phyloP scores from a whole-genome alignment of 2,113 vertebrate species.

The Mesoclemmys tuberculata region DNA sequence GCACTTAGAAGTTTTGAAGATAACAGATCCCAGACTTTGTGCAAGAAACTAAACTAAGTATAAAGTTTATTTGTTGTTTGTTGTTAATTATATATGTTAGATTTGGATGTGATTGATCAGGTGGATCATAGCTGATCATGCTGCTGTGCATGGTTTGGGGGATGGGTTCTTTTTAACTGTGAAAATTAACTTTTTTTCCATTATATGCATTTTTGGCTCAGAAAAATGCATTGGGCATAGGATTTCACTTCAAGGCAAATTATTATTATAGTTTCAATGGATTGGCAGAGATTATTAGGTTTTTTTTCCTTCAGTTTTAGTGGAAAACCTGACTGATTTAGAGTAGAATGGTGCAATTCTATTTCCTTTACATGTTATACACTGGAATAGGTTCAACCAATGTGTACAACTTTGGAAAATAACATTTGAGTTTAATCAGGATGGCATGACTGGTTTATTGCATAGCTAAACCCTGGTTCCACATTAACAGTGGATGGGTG shows the following conservation, averaged over 20 bases:
- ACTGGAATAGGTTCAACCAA: neutral
- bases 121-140: neutral
- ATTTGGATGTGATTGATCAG: neutral
- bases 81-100: neutral
- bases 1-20: slow-evolving; percentile 4
- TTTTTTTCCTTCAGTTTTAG: neutral
- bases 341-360: neutral
- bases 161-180: neutral
- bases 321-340: neutral
- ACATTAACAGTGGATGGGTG: neutral
- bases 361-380: neutral
- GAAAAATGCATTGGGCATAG: neutral
- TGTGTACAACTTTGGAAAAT: slow-evolving; percentile 1
- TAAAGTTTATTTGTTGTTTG: slow-evolving; percentile 1
- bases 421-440: neutral
- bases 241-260: neutral
- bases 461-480: neutral
- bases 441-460: neutral
- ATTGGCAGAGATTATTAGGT: neutral
- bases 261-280: neutral
- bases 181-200: slow-evolving; percentile 15
- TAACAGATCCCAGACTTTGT: slow-evolving; percentile 36
- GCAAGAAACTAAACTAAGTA: neutral
- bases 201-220: neutral
- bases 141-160: neutral